Evolutionary conservation across 1,140 invertebrate species (phyloP), one percentile per base, ranked within the genome.

Genomic region (Listronotus bonariensis): DNA sequence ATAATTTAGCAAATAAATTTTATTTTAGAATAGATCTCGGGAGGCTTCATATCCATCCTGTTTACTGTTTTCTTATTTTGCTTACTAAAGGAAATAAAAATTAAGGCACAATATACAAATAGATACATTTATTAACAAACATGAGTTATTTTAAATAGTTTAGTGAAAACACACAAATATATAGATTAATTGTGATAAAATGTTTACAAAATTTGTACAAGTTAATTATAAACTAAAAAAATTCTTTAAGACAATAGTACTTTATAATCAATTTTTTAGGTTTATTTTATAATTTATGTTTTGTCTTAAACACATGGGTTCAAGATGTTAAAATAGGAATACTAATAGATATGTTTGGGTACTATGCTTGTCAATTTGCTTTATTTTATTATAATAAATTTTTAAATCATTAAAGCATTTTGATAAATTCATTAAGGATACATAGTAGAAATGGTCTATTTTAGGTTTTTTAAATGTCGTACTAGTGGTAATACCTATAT

Each of bases 161-260:
- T 48, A 63, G 61, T 56, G 61, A 45, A 63, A 63, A 63, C 53
- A 55, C 61, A 63, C 42, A 40, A 56, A 48, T 46, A 63, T 26
- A 51, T 36, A 15, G 17, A 59, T n/a, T 8, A 40, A 51, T 60
- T 40, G 45, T 14, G 48, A 42, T 32, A 61, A 61, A 61, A 61
- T 36, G 41, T 55, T 63, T 63, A 63, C 55, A 63, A 63, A 63
- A 63, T 63, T 63, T 63, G 52, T 63, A 63, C 61, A 63, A n/a
- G 6, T 59, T 34, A 58, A 58, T 32, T 36, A 46, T 34, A 58
- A 58, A 36, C 34, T 36, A 36, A 36, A 36, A 34, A 36, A 3
- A 36, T 36, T 5, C 11, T 36, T 36, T 9, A 36, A 36, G 8
- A 36, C 34, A 36, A 36, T 7, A 36, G 34, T 36, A 36, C 8